Base-by-base conservation (phyloP, 2,888 invertebrate genomes). In the Unio pictorum region DNA sequence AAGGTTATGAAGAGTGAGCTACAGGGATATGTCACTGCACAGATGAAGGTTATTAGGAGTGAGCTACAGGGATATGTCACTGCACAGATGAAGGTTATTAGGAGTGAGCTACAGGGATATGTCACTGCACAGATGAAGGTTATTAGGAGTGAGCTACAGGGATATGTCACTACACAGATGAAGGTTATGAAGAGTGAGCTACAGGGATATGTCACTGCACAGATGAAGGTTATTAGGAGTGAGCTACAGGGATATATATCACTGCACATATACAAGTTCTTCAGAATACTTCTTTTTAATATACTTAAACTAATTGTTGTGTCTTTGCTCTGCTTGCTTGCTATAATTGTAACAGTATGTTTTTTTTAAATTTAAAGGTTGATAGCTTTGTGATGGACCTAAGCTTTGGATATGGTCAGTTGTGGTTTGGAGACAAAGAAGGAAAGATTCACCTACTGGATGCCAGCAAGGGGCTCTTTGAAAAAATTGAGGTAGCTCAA, bases 361-460 rank as follows among this genome's bases (percentile, higher is more conserved):
- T 26, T 26, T 30, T 26, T 23, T 62, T n/a, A 23, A 54, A 54
- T 15, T 60, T 69, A 23, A 62, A 76, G 75, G 67, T 72, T 15
- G 76, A 80, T 17, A 76, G 71, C 69, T 80, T 76, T 71, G 73
- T 78, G 3, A 73, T 88, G 83, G 81, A 77, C 66, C 66, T 87
- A 79, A 86, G 85, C 57, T 88, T 84, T 73, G 77, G 79, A 11
- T 70, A 81, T 63, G 83, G 85, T 60, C 88, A 89, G 75, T 70
- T 89, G 66, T 89, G 88, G 88, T 80, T 84, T 28, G 88, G 87
- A 20, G 86, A 87, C 74, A 84, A 84, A 65, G 63, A 54, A 18
- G 89, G 89, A 11, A 71, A 76, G 17, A 67, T 89, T 7, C 83
- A 85, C 61, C 78, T 88, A 23, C 69, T 85, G 69, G 85, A 88